These are phyloP conservation scores for Okamejei kenojei DNA, from an alignment of 2,797 vertebrate species.

Conservation along the genomic window DNA sequence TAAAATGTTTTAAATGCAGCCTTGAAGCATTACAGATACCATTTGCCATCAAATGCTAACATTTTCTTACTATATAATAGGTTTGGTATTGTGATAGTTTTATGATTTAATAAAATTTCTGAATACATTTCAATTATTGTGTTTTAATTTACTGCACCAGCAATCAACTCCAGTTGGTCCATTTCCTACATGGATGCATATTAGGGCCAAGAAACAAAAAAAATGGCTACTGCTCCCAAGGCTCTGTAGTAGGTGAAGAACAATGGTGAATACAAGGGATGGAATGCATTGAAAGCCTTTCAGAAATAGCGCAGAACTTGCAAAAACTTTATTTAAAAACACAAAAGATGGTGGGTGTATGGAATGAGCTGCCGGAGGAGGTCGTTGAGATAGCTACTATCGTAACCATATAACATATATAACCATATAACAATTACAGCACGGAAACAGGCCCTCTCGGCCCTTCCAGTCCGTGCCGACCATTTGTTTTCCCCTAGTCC, in stretches of 20 bases:
- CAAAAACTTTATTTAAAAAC: too few species aligned
- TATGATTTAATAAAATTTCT: conserved; percentile 10
- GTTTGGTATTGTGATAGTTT: background rate
- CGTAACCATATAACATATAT: too few species aligned
- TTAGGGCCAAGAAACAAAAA: background rate
- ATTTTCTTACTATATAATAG: background rate
- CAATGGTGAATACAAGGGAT: background rate
- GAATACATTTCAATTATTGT: background rate
- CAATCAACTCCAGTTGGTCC: background rate
- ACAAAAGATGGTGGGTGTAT: too few species aligned
- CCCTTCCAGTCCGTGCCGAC: too few species aligned
- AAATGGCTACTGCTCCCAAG: background rate
- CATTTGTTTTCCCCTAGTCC: too few species aligned
- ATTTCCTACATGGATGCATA: background rate
- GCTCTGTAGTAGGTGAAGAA: background rate
- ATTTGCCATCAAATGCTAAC: background rate
- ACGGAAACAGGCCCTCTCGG: too few species aligned
- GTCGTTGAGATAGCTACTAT: too few species aligned
- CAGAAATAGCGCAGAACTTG: background rate
- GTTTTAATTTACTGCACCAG: background rate
- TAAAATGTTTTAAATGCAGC: background rate
- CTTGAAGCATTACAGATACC: background rate
- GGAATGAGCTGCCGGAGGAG: too few species aligned
- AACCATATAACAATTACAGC: too few species aligned
- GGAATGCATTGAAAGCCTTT: background rate